Evolutionary conservation across 2,888 invertebrate species (phyloP).

Genomic region (Amblyteles armatorius): DNA sequence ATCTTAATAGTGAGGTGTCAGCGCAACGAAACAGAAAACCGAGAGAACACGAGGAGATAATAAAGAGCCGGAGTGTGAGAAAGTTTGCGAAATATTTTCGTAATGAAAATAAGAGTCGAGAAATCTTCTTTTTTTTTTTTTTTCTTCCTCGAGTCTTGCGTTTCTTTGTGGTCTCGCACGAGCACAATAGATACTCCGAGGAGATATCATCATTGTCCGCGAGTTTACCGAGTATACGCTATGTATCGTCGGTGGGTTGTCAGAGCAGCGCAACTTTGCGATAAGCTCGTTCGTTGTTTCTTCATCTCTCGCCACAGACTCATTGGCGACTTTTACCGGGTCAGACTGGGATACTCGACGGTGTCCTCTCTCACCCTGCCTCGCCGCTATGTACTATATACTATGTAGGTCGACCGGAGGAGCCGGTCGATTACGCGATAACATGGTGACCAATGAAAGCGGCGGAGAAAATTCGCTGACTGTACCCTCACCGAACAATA

Average conservation of each 20-base stretch:
- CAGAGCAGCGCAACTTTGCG: conserved; percentile 18
- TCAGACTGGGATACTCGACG: not conserved
- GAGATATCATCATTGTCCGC: conserved; percentile 23
- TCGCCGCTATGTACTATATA: not conserved
- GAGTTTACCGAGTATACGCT: conserved; percentile 8
- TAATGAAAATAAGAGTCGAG: conserved; percentile 3
- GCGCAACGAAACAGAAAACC: conserved; percentile 44
- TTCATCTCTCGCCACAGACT: conserved; percentile 9
- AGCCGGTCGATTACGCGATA: conserved; percentile 42
- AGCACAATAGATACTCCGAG: not conserved
- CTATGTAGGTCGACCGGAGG: conserved; percentile 36
- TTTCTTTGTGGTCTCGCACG: not conserved
- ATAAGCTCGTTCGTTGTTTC: conserved; percentile 36
- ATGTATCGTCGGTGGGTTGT: conserved; percentile 12
- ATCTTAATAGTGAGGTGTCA: conserved; percentile 64
- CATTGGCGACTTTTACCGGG: conserved; percentile 18
- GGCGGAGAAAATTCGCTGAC: too few relatives aligned
- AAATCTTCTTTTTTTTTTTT: conserved; percentile 7
- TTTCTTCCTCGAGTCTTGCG: not conserved
- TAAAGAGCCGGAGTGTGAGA: conserved; percentile 22
- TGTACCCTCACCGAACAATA: too few relatives aligned
- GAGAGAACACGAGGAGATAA: conserved; percentile 5
- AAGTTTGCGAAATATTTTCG: conserved; percentile 49
- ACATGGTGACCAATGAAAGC: not conserved
- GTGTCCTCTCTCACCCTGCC: conserved; percentile 1